These are phyloP conservation scores for Tenualosa thibaudeaui DNA, from an alignment of 2,797 vertebrate species.

Conservation along the genomic window DNA sequence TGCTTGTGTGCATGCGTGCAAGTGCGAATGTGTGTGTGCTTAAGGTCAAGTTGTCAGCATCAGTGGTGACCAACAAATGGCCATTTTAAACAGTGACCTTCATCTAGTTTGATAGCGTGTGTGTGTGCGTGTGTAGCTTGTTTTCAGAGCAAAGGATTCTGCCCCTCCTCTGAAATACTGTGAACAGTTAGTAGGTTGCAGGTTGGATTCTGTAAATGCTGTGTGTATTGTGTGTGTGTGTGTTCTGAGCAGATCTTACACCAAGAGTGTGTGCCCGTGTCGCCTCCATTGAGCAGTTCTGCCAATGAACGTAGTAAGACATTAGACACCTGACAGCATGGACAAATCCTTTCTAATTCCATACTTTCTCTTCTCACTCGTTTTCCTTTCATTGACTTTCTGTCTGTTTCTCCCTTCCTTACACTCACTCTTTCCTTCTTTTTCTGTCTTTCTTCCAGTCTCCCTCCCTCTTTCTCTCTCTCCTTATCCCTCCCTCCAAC, in stretches of 20 bases:
- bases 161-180: too few species aligned
- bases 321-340: background rate
- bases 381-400: background rate
- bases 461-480: background rate
- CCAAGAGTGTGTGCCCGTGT: background rate
- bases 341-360: background rate
- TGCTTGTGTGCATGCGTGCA: background rate
- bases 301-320: background rate
- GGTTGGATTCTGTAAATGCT: background rate
- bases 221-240: conserved; percentile 4
- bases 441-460: background rate
- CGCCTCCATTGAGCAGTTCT: background rate
- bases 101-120: background rate
- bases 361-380: background rate
- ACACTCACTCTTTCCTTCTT: background rate
- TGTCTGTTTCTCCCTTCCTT: background rate
- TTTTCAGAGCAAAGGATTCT: too few species aligned
- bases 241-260: background rate
- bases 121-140: background rate
- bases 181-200: too few species aligned
- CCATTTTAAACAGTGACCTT: background rate
- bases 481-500: background rate
- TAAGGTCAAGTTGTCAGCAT: background rate
- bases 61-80: background rate
- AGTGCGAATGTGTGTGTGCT: background rate